phyloP scores from a whole-genome alignment of 2,888 invertebrate species.

The Auanema freiburgensis region DNA sequence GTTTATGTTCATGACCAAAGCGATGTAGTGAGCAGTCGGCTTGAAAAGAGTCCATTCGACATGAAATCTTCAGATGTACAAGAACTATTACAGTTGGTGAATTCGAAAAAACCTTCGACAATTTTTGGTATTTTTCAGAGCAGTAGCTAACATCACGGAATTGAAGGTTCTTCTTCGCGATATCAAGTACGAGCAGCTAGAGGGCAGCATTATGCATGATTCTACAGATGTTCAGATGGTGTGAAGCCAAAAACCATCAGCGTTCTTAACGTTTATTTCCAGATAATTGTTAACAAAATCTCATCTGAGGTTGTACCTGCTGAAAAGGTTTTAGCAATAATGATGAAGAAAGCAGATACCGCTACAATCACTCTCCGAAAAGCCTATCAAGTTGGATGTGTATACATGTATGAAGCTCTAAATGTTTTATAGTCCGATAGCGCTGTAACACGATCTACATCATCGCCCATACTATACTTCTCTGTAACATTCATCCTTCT shows the following conservation, averaged over 20 bases:
- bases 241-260: background rate
- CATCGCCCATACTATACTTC: constrained; percentile 10
- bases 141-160: constrained; percentile 15
- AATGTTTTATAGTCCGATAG: background rate
- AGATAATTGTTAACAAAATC: constrained; percentile 11
- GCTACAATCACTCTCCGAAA: background rate
- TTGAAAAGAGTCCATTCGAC: constrained; percentile 10
- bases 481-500: constrained; percentile 11
- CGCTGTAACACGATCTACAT: constrained; percentile 4
- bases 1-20: constrained; percentile 9
- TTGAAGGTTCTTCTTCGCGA: constrained; percentile 14
- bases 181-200: constrained; percentile 10
- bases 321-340: constrained; percentile 10
- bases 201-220: constrained; percentile 13
- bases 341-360: background rate
- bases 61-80: constrained; percentile 7
- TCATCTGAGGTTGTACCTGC: constrained; percentile 14
- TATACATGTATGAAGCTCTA: background rate
- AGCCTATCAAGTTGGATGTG: background rate
- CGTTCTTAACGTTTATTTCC: background rate
- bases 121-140: background rate
- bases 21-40: constrained; percentile 10
- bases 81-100: constrained; percentile 8
- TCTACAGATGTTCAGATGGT: constrained; percentile 14
- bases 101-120: background rate